Evolutionary conservation across 2,113 vertebrate genomes (phyloP).

Genomic region (Pterocles orientalis): DNA sequence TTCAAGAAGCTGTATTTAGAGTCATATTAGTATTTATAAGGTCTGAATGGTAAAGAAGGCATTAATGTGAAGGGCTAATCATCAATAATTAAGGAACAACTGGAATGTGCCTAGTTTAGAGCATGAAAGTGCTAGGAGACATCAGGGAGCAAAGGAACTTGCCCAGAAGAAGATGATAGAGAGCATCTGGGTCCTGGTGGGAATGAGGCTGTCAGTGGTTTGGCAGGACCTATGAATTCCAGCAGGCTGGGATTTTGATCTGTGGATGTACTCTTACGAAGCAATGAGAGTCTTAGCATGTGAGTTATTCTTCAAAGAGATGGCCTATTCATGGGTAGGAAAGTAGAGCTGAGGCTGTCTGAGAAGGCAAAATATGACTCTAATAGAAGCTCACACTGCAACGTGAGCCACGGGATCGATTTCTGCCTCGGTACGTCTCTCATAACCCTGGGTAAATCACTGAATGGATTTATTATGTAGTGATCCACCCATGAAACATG

Average conservation of each 20-base stretch:
- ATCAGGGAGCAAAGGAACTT: background rate
- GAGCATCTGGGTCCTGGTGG: background rate
- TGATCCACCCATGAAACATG: background rate
- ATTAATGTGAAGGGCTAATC: background rate
- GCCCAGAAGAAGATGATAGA: background rate
- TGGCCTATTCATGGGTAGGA: background rate
- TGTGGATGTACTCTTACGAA: background rate
- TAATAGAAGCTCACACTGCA: background rate
- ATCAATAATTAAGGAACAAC: background rate
- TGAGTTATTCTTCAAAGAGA: background rate
- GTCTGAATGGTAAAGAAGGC: background rate
- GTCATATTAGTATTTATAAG: background rate
- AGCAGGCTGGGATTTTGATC: background rate
- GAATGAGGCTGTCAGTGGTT: background rate
- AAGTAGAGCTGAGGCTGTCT: background rate
- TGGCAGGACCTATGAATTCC: background rate
- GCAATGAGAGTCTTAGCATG: background rate
- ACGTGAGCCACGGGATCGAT: background rate
- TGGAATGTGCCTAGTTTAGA: fast-evolving
- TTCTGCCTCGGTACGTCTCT: background rate
- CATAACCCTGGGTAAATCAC: background rate
- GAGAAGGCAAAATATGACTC: background rate
- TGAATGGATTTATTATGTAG: background rate
- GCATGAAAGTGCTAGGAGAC: background rate
- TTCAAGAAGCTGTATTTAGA: background rate